These are phyloP conservation scores for Corythornis madagascariensis DNA, from an alignment of 2,113 vertebrate species.

Conservation along the genomic window DNA sequence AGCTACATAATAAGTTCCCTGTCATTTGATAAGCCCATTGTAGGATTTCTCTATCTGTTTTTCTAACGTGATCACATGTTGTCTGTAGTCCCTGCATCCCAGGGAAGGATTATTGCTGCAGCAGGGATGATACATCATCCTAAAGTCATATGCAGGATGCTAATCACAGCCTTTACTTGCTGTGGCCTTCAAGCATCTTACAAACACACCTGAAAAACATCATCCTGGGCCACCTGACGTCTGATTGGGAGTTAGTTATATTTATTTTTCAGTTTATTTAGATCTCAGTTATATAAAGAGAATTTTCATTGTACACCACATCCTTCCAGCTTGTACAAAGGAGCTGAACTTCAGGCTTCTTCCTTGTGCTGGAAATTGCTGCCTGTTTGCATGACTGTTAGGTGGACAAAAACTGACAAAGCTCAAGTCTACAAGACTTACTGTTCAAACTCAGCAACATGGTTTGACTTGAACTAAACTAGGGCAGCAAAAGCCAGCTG, in stretches of 20 bases:
- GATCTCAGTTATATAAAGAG: background rate
- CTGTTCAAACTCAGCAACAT: background rate
- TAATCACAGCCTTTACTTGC: background rate
- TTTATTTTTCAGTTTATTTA: background rate
- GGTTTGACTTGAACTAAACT: background rate
- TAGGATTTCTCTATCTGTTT: background rate
- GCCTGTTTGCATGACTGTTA: background rate
- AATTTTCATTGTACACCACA: background rate
- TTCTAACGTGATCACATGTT: background rate
- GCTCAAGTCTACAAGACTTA: background rate
- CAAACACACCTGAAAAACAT: background rate
- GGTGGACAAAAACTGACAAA: background rate
- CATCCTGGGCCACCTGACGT: background rate
- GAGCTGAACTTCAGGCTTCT: background rate
- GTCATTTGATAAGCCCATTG: background rate
- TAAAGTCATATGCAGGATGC: background rate
- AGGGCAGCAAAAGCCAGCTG: background rate
- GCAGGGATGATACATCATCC: background rate
- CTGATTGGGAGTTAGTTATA: background rate
- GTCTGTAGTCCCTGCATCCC: background rate
- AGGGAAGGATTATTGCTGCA: background rate
- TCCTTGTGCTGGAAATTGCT: background rate
- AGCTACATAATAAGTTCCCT: conserved; percentile 40
- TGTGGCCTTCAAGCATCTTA: background rate
- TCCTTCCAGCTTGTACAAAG: background rate